Conservation (phyloP, 92 coral and sea anemone genomes). For the Epizoanthus fatuus region DNA sequence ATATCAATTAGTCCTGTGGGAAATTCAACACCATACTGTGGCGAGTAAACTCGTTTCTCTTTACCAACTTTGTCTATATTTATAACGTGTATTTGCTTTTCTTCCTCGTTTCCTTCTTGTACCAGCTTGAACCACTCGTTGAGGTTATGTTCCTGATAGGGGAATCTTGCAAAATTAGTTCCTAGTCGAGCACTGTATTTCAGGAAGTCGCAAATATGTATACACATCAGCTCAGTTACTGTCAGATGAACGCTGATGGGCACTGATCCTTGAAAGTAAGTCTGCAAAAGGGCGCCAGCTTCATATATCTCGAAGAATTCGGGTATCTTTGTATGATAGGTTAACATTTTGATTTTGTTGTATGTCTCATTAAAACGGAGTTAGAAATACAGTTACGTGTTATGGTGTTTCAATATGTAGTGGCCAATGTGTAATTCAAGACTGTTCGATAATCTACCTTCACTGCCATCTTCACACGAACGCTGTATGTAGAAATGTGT, state of each 20-base stretch:
- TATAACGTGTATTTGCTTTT: conserved; percentile 12
- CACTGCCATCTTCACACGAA: too few relatives aligned
- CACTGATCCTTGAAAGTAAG: too few relatives aligned
- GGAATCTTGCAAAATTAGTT: conserved; percentile 24
- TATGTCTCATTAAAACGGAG: too few relatives aligned
- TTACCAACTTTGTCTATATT: conserved; percentile 8
- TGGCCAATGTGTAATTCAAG: too few relatives aligned
- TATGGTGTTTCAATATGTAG: too few relatives aligned
- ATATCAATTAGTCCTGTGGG: conserved; percentile 5
- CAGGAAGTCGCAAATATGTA: background rate
- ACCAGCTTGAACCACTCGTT: conserved; percentile 38
- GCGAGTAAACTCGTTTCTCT: background rate
- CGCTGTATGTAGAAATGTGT: too few relatives aligned
- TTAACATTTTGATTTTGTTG: too few relatives aligned
- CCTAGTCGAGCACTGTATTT: background rate
- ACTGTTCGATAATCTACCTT: too few relatives aligned
- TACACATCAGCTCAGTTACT: background rate
- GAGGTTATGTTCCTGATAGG: conserved; percentile 24
- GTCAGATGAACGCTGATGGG: background rate
- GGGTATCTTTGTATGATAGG: too few relatives aligned
- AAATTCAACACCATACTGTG: background rate
- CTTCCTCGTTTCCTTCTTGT: conserved; percentile 3
- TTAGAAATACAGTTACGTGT: too few relatives aligned
- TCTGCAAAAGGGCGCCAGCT: too few relatives aligned
- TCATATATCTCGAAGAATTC: too few relatives aligned